Base-by-base conservation (phyloP, 2,797 vertebrate genomes). In the Australoheros facetus region DNA sequence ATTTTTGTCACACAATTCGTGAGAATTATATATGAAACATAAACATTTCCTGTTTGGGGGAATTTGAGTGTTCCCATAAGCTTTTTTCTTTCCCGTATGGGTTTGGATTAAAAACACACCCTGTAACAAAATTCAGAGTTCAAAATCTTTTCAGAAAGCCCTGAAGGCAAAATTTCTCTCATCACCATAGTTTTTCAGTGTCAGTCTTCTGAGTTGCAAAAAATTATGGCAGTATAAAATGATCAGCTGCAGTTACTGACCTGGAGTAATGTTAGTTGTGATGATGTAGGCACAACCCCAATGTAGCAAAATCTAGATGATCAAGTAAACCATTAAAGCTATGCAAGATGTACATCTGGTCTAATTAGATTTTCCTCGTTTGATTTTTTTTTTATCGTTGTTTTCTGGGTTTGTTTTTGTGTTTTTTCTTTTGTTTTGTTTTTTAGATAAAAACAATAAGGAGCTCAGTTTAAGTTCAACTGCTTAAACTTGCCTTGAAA, bases 381-480 rank as follows among this genome's bases (percentile, higher is more conserved):
- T 64, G 7, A 56, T 39, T 48, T 8, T 64, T 42, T 14, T 55
- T 37, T 54, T 28, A 32, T n/a, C 3, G 14, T 66, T 72, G 57
- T 34, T 42, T 13, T 42, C 4, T 13, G 11, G 39, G 11, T 42
- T 42, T 42, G 11, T 42, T 42, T 42, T 42, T 12, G 11, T 12
- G 3, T 26, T 26, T 34, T 42, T 13, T 42, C 3, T 13, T 37
- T 37, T 34, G 1, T 42, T 45, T 37, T 45, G 26, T 26, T 26
- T 62, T 64, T 72, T 6, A 54, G 28, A 72, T 78, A 57, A 60
- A 58, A 39, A 66, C 71, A n/a, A 23, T 56, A 54, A 5, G 16
- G 9, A 56, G 2, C 37, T 73, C 5, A 74, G 53, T 55, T 17
- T 13, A 79, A 83, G n/a, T 59, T 71, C 64, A 72, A 73, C 21